Base-by-base conservation (phyloP, 1,140 invertebrate species). In the Zaprionus taronus region DNA sequence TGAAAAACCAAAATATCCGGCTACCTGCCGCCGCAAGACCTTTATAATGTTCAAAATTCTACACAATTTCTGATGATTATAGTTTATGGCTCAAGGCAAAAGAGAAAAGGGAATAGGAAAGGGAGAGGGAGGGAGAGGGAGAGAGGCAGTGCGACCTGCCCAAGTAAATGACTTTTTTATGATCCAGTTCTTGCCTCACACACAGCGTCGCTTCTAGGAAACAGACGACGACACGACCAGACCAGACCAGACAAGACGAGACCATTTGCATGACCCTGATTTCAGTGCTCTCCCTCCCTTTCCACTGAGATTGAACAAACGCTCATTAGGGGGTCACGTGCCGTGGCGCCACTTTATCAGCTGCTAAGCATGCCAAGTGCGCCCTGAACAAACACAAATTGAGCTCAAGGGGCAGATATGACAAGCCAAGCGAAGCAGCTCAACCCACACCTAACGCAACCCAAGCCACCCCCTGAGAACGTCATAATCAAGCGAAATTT, bases 271-370 rank as follows among this genome's bases (percentile, higher is more conserved):
- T 80, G 70, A 57, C 28, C 57, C 51, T 41, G n/a, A 53, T 20
- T n/a, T 51, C 58, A 22, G 38, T 36, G 4, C 34, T 26, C 28
- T 4, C 2, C 5, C 53, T 22, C 36, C 44, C n/a, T 38, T 55
- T 6, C 12, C 17, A 15, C 36, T 22, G 15, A 22, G 55, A 20
- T 58, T 58, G 26, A 73, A 80, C 75, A 80, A 80, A 77, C 65
- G 75, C 78, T 80, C 78, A 80, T 80, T 80, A 80, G 78, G 55
- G 70, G 65, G 70, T 57, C 78, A 80, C 78, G 78, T 80, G 78
- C 65, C 75, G 51, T 66, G 70, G 57, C 68, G 75, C 69, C 68
- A 66, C 72, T 49, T 77, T 80, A 80, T 80, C 75, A 73, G 65
- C 49, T 60, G 57, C 60, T 14, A 44, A 36, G 58, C 24, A 49